Conservation (phyloP, 2,113 vertebrate species). For the Piaya cayana region DNA sequence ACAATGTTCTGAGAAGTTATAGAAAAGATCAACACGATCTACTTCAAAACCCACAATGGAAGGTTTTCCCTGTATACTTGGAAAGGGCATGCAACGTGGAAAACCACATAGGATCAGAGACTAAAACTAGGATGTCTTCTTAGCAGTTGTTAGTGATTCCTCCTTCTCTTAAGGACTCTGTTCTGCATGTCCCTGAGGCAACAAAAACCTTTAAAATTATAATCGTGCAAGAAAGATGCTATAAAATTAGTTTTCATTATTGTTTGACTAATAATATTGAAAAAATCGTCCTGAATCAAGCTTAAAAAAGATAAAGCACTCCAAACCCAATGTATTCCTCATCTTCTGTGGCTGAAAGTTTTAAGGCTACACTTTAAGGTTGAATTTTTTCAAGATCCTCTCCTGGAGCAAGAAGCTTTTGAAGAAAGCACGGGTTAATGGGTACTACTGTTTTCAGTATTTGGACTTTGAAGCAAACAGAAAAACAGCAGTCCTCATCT, state of each 20-base stretch:
- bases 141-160: not conserved
- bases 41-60: not conserved
- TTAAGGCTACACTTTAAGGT: not conserved
- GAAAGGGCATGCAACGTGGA: not conserved
- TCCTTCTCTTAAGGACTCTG: not conserved
- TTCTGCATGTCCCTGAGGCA: not conserved
- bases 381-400: not conserved
- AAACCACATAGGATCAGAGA: not conserved
- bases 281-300: not conserved
- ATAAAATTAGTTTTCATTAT: not conserved
- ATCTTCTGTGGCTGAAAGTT: not conserved
- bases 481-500: rapidly evolving
- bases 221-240: not conserved
- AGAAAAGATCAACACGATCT: not conserved
- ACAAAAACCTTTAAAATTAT: not conserved
- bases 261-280: not conserved
- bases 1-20: not conserved
- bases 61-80: not conserved
- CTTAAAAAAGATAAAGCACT: not conserved
- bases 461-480: not conserved
- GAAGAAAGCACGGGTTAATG: not conserved
- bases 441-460: not conserved
- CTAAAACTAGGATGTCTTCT: not conserved
- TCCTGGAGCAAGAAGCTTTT: not conserved
- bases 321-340: not conserved